phyloP scores from a whole-genome alignment of 1,140 invertebrate genomes.

The Drosophila leontia region DNA sequence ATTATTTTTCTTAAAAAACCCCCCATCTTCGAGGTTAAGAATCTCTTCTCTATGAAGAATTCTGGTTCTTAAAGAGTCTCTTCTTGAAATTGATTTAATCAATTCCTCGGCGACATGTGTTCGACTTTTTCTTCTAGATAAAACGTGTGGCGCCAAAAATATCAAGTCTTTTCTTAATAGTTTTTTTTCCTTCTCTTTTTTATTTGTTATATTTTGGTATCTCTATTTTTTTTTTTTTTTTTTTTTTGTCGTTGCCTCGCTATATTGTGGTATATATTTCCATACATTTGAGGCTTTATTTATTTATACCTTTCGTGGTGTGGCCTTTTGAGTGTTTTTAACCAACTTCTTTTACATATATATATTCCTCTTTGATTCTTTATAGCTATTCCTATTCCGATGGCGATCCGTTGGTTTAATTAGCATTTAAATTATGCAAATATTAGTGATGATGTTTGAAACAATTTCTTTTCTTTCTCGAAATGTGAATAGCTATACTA shows the following conservation, averaged over 20 bases:
- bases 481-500: slow-evolving; percentile 34
- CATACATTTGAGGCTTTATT: slow-evolving; percentile 42
- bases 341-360: slow-evolving; percentile 14
- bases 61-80: not conserved
- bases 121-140: not conserved
- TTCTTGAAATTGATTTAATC: slow-evolving; percentile 10
- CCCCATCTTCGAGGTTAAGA: not conserved
- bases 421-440: slow-evolving; percentile 80
- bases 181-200: no score
- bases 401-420: slow-evolving; percentile 46
- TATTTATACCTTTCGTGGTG: slow-evolving; percentile 62
- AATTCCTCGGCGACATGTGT: slow-evolving; percentile 24
- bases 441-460: slow-evolving; percentile 47
- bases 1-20: not conserved
- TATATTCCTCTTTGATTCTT: not conserved
- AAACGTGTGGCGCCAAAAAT: slow-evolving; percentile 45
- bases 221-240: not conserved
- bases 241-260: not conserved
- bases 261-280: slow-evolving; percentile 40
- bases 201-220: slow-evolving; percentile 17
- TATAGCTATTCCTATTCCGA: not conserved
- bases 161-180: slow-evolving; percentile 17
- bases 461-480: slow-evolving; percentile 52
- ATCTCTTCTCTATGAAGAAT: not conserved
- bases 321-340: slow-evolving; percentile 12